A percentile compares a stretch with the other conserved stretches of the same genome.
Conservation (phyloP, 2,888 invertebrate genomes). For the Phengaris alcon region DNA sequence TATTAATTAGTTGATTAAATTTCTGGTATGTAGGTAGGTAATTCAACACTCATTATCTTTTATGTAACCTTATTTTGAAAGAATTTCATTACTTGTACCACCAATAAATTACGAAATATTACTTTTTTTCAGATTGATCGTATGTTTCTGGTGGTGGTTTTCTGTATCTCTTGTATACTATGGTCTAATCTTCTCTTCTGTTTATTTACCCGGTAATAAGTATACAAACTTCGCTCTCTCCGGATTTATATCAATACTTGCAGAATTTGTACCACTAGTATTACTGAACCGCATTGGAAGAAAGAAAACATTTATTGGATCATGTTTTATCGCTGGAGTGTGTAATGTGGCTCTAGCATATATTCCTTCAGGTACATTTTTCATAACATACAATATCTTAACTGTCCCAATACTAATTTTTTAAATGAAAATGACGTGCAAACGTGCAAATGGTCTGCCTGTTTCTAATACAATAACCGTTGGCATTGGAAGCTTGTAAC, state of each 20-base stretch:
- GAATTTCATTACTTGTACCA: background rate
- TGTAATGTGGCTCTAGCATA: constrained; percentile 79
- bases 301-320: constrained; percentile 74
- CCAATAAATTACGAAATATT: background rate
- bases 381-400: background rate
- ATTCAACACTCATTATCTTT: background rate
- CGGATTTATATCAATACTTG: constrained; percentile 81
- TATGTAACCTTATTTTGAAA: background rate
- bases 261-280: constrained; percentile 77
- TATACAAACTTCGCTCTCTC: constrained; percentile 87
- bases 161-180: constrained; percentile 88
- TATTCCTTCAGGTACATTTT: constrained; percentile 69
- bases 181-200: constrained; percentile 87
- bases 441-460: too few relatives aligned
- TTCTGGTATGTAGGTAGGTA: background rate
- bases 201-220: constrained; percentile 84
- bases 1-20: background rate
- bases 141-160: constrained; percentile 88
- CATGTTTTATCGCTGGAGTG: constrained; percentile 78
- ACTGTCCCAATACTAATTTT: background rate
- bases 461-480: too few relatives aligned
- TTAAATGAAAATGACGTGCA: too few relatives aligned
- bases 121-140: constrained; percentile 60
- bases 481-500: too few relatives aligned
- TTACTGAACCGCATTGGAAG: constrained; percentile 80